These are phyloP conservation scores for Crocallis elinguaria DNA, from an alignment of 2,888 invertebrate species.

Conservation along the genomic window DNA sequence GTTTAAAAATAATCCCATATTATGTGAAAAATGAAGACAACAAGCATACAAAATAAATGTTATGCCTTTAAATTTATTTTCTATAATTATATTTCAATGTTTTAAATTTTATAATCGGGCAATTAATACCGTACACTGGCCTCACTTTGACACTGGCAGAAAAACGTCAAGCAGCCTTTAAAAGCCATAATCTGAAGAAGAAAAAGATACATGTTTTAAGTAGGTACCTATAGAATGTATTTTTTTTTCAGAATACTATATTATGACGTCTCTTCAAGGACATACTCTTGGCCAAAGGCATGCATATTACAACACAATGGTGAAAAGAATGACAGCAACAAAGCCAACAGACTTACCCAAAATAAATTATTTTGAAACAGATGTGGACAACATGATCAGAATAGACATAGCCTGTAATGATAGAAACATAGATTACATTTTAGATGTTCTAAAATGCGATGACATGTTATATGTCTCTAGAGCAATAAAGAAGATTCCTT, in stretches of 20 bases:
- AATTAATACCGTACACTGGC: too few species aligned
- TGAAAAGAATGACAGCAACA: constrained; percentile 34
- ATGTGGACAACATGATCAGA: constrained; percentile 54
- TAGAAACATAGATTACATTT: constrained; percentile 52
- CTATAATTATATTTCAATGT: too few species aligned
- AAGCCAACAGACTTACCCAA: not conserved
- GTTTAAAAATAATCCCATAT: too few species aligned
- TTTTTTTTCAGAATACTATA: not conserved
- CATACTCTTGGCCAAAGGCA: constrained; percentile 50
- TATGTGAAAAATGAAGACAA: too few species aligned
- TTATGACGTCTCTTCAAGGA: constrained; percentile 59
- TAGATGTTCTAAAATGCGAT: constrained; percentile 53
- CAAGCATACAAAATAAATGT: too few species aligned
- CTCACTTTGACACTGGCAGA: too few species aligned
- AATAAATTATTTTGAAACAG: constrained; percentile 28
- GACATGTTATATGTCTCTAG: constrained; percentile 65
- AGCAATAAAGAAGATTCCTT: constrained; percentile 61
- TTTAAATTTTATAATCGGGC: too few species aligned
- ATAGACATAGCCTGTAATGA: constrained; percentile 56
- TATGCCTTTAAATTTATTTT: too few species aligned
- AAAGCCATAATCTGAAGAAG: too few species aligned
- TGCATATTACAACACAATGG: constrained; percentile 35
- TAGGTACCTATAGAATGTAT: not conserved
- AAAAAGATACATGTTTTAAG: too few species aligned
- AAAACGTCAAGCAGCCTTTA: too few species aligned